Evolutionary conservation across 1,140 invertebrate genomes (phyloP).

Genomic region (Parasteatoda tepidariorum): DNA sequence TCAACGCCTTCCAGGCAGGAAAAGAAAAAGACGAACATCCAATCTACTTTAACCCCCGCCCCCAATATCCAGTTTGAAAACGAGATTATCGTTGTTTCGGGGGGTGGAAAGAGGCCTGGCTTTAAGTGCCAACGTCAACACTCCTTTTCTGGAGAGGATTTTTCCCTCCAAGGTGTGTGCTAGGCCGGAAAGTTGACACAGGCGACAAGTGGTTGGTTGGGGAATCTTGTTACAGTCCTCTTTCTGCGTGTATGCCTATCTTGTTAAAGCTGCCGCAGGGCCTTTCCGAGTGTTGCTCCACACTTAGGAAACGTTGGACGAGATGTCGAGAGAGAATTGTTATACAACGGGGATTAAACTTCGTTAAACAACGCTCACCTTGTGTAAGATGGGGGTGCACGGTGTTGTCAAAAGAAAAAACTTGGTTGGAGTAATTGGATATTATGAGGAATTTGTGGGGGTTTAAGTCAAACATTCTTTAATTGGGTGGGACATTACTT

Average conservation of each 20-base stretch:
- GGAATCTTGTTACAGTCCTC: slow-evolving; percentile 33
- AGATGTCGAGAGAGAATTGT: slow-evolving; percentile 8
- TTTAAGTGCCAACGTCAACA: slow-evolving; percentile 46
- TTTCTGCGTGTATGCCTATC: slow-evolving; percentile 16
- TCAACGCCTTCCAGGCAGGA: background rate
- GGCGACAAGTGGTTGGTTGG: slow-evolving; percentile 44
- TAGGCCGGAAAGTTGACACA: slow-evolving; percentile 32
- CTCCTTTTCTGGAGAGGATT: slow-evolving; percentile 38
- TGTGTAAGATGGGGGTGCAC: background rate
- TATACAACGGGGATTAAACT: slow-evolving; percentile 37
- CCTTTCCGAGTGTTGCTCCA: background rate
- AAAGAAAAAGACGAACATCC: slow-evolving; percentile 15
- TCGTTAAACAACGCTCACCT: slow-evolving; percentile 35
- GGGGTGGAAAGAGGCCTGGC: background rate
- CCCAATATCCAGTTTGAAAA: background rate
- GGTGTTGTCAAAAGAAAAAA: background rate
- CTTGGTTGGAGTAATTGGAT: background rate
- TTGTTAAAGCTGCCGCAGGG: background rate
- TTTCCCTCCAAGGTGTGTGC: slow-evolving; percentile 36
- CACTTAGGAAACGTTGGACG: slow-evolving; percentile 13
- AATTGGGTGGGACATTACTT: background rate
- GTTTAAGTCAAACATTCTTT: background rate
- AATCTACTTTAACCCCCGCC: background rate
- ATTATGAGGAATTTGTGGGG: background rate
- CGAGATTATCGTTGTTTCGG: background rate